These are phyloP conservation scores for Gnathonemus echidnorhynchus DNA, from an alignment of 2,113 vertebrate species.

Conservation along the genomic window DNA sequence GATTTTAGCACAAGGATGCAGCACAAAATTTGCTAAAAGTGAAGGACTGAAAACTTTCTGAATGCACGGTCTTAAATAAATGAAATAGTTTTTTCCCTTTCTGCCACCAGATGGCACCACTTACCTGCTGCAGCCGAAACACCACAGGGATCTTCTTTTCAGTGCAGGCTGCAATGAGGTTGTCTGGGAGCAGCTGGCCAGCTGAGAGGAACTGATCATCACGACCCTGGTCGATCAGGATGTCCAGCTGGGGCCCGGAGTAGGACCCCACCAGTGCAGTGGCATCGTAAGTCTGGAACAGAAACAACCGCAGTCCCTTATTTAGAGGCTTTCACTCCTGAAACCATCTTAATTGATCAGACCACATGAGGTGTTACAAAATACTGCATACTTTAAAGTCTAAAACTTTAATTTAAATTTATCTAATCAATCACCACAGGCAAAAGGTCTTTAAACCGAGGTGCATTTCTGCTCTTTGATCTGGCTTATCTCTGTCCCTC, in stretches of 20 bases:
- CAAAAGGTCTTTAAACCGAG: background rate
- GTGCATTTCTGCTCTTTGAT: background rate
- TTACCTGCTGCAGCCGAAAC: conserved; percentile 86
- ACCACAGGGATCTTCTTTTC: conserved; percentile 82
- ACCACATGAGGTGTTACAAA: background rate
- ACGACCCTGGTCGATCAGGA: conserved; percentile 90
- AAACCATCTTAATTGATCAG: background rate
- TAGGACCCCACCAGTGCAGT: conserved; percentile 73
- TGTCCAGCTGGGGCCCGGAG: conserved; percentile 73
- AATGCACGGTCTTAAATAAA: background rate
- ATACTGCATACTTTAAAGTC: background rate
- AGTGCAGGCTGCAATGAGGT: conserved; percentile 85
- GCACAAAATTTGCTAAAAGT: background rate
- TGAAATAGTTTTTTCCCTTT: background rate
- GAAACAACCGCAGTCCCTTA: background rate
- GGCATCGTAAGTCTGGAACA: conserved; percentile 76
- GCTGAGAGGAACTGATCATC: conserved; percentile 88
- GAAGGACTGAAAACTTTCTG: background rate
- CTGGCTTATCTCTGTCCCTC: background rate
- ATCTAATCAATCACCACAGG: background rate
- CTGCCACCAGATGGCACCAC: conserved; percentile 35
- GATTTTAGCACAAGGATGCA: background rate
- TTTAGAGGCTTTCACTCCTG: background rate
- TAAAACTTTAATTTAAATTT: background rate
- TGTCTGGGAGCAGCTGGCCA: conserved; percentile 85